Base-by-base conservation (phyloP, 2,888 invertebrate species). In the Tigriopus californicus region DNA sequence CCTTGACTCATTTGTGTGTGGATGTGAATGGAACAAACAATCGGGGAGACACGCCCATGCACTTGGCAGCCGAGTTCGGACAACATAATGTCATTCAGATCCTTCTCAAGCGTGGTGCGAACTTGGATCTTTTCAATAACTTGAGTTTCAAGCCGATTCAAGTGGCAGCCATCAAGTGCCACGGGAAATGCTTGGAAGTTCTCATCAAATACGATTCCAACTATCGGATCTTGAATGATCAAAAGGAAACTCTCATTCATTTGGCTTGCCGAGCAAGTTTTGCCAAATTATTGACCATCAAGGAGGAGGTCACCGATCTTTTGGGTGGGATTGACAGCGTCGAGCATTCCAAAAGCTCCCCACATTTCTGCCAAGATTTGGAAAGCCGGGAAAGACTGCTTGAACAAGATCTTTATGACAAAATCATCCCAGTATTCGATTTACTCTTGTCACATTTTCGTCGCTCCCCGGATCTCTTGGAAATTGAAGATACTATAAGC, bases 171-270 rank as follows among this genome's bases (percentile, higher is more conserved):
- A 20, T 56, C 12, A 56, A 46, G 44, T 44, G 44, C 13, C 18
- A 46, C n/a, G 15, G 15, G 11, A 22, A 49, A 22, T 20, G 49
- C 20, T 22, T 49, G 22, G 49, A 49, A 22, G 49, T 22, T 5
- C 13, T 49, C 12, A 20, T 49, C 3, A 49, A 49, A 13, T 22
- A 49, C 12, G 49, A 22, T 13, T 13, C 20, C 22, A 20, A 49
- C 22, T 22, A 15, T 5, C 22, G 15, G 1, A 24, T 56, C 18
- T 44, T 46, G 13, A 44, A 15, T 4, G 20, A 44, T 15, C 20
- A 41, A n/a, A 42, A 56, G 18, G 56, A 56, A 42, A 56, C 56
- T 10, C 33, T 56, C 1, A 20, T 56, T 8, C 56, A 56, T 25
- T 56, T 56, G 44, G 41, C 46, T 15, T 56, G 56, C 22, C n/a